These are phyloP conservation scores for Pelagia noctiluca DNA, from an alignment of 30 jellyfish, hydroid and myxozoan genomes.

Conservation along the genomic window DNA sequence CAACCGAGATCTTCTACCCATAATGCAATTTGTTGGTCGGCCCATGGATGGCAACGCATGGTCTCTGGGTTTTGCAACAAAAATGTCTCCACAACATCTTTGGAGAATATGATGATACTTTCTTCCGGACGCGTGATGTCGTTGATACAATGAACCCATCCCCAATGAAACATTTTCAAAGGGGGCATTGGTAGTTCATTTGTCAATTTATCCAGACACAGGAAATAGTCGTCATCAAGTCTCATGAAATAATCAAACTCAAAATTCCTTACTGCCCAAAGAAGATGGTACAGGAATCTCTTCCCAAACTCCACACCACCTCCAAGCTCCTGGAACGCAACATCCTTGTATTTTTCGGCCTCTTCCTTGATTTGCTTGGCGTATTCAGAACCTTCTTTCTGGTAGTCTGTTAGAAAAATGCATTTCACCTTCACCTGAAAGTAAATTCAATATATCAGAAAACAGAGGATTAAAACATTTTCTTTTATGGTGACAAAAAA, in stretches of 20 bases:
- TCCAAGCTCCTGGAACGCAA: conserved; percentile 51
- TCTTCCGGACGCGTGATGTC: conserved; percentile 73
- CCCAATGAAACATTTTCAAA: conserved; percentile 57
- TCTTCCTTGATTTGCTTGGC: conserved; percentile 37
- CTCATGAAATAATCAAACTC: conserved; percentile 65
- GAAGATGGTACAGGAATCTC: conserved; percentile 53
- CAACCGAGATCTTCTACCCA: conserved; percentile 44
- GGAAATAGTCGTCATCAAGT: conserved; percentile 57
- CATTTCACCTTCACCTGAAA: conserved; percentile 52
- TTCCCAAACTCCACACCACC: conserved; percentile 72
- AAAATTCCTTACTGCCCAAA: conserved; percentile 63
- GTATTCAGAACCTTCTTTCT: not conserved
- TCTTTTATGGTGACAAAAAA: too few relatives aligned
- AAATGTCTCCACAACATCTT: conserved; percentile 40
- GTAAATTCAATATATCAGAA: too few relatives aligned
- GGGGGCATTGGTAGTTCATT: conserved; percentile 74
- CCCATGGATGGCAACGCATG: conserved; percentile 72
- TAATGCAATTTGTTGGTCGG: conserved; percentile 62
- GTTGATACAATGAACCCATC: conserved; percentile 68
- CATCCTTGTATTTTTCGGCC: conserved; percentile 15
- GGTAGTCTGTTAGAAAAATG: conserved; percentile 53
- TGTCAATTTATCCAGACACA: conserved; percentile 55
- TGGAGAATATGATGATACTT: conserved; percentile 45
- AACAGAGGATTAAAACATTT: too few relatives aligned
- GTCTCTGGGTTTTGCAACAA: conserved; percentile 50